Conservation (phyloP, 1,140 invertebrate species). For the Conopomorpha cramerella region DNA sequence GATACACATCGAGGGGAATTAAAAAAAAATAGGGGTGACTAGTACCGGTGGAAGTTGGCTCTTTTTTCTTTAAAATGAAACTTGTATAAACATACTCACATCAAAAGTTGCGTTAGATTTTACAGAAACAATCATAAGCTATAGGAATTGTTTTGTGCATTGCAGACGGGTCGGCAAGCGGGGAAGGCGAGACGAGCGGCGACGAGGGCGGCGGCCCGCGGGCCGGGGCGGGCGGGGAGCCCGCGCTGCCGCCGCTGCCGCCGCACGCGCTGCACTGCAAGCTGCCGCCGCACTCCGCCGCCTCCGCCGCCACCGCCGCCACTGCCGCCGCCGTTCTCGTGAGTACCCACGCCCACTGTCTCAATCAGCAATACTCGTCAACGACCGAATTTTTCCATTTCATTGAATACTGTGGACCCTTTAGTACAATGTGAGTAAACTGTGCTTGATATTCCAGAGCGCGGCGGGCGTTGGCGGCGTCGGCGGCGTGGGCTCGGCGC, state of each 20-base stretch:
- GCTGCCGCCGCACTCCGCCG: constrained; percentile 9
- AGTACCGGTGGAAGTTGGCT: too few relatives aligned
- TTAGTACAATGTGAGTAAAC: not conserved
- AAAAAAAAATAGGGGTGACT: too few relatives aligned
- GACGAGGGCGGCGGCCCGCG: constrained; percentile 26
- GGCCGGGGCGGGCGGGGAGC: constrained; percentile 35
- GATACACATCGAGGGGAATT: too few relatives aligned
- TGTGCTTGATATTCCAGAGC: constrained; percentile 16
- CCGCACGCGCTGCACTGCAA: constrained; percentile 14
- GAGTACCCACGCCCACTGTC: constrained; percentile 8
- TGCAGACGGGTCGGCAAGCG: constrained; percentile 41
- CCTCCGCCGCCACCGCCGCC: constrained; percentile 14
- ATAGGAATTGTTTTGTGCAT: too few relatives aligned
- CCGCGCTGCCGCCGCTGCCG: constrained; percentile 17
- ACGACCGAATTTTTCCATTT: too few relatives aligned
- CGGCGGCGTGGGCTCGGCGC: constrained; percentile 34
- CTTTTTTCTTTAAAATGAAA: too few relatives aligned
- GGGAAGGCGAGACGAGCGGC: constrained; percentile 39
- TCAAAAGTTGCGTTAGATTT: too few relatives aligned
- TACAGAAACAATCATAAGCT: too few relatives aligned
- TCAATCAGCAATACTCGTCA: too few relatives aligned
- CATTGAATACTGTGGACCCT: too few relatives aligned
- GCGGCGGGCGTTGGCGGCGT: too few relatives aligned
- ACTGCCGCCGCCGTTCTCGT: constrained; percentile 29
- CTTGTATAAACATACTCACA: too few relatives aligned